Conservation (phyloP, 2,888 invertebrate species). For the Campoletis raptor region DNA sequence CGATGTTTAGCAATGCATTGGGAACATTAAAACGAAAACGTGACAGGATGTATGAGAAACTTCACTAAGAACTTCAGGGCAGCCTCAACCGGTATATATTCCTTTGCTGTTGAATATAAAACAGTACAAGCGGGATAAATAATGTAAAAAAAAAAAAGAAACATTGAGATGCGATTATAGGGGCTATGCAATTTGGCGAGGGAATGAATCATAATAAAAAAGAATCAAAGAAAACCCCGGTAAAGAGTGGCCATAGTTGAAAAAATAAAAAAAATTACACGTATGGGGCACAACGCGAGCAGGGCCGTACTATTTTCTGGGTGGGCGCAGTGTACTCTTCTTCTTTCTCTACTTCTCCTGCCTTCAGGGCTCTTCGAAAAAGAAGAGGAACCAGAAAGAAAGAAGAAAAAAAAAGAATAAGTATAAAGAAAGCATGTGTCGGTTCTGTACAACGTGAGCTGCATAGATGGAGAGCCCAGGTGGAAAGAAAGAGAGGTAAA, state of each 20-base stretch:
- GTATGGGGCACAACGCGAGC: conserved; percentile 27
- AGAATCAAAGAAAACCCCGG: conserved; percentile 9
- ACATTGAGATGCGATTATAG: conserved; percentile 14
- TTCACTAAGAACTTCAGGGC: neutral
- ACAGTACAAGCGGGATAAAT: conserved; percentile 17
- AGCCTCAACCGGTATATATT: neutral
- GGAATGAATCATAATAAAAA: conserved; percentile 23
- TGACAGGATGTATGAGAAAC: neutral
- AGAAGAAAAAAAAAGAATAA: neutral
- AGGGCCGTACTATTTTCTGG: conserved; percentile 61
- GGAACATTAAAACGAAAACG: neutral
- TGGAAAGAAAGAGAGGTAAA: conserved; percentile 52
- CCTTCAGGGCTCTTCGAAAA: conserved; percentile 45
- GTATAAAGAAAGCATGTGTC: conserved; percentile 36
- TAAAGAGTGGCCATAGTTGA: conserved; percentile 16
- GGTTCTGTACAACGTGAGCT: conserved; percentile 33
- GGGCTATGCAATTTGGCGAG: conserved; percentile 37
- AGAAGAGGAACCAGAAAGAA: conserved; percentile 12
- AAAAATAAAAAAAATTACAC: neutral
- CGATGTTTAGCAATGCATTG: neutral
- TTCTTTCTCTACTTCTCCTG: conserved; percentile 23
- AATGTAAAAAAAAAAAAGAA: conserved; percentile 5
- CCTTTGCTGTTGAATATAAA: conserved; percentile 35
- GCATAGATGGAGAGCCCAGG: conserved; percentile 46
- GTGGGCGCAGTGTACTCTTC: conserved; percentile 63